A percentile compares a stretch with the other conserved stretches of the same genome.
These are phyloP conservation scores for Folsomia candida DNA, from an alignment of 2,888 invertebrate genomes.

Conservation along the genomic window DNA sequence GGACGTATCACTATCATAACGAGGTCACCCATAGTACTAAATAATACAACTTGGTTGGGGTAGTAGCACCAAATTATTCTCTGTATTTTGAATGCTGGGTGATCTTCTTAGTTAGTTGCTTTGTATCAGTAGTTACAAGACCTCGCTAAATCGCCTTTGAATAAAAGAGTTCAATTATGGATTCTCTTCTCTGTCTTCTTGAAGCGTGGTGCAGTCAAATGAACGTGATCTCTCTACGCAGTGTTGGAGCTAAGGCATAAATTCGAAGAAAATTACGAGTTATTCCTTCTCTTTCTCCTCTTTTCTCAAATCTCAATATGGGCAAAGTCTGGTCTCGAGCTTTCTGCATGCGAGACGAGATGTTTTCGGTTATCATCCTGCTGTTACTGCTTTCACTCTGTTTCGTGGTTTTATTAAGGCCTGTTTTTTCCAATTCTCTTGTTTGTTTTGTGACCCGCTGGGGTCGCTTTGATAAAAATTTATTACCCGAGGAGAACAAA, in stretches of 20 bases:
- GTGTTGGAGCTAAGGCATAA: background rate
- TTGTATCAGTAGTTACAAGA: too few species aligned
- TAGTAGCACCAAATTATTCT: too few species aligned
- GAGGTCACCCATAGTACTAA: too few species aligned
- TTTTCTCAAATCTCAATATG: background rate
- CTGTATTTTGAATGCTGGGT: too few species aligned
- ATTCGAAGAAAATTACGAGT: background rate
- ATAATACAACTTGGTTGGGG: too few species aligned
- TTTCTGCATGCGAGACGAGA: background rate
- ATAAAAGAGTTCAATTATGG: background rate
- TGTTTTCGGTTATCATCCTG: background rate
- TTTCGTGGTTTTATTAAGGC: background rate
- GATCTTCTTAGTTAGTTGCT: too few species aligned
- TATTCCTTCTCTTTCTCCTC: background rate
- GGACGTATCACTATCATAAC: too few species aligned
- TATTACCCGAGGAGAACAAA: background rate
- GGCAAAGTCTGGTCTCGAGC: background rate
- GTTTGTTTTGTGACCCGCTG: background rate
- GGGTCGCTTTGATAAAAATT: conserved; percentile 5
- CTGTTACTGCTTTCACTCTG: background rate
- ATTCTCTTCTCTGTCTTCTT: background rate
- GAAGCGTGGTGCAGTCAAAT: background rate
- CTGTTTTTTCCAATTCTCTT: background rate
- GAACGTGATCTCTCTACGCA: too few species aligned
- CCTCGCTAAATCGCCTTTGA: background rate